Percentiles rank a stretch among this genome's conserved stretches.
Conservation (phyloP, 2,888 invertebrate genomes). For the Parnassius mnemosyne region DNA sequence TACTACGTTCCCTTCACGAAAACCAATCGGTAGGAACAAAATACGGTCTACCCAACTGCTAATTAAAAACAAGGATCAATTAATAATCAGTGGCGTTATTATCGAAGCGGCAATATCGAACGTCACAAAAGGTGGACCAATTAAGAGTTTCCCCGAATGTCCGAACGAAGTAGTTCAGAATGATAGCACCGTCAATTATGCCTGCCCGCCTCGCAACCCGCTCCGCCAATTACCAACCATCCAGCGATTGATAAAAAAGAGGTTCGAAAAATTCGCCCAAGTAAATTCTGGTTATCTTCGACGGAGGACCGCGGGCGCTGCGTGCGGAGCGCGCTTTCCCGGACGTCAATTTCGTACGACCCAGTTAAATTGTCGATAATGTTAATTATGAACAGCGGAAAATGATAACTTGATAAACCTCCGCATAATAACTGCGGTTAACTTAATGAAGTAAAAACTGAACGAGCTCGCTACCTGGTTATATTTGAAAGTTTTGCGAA, state of each 20-base stretch:
- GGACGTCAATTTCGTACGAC: constrained; percentile 52
- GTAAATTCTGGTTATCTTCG: constrained; percentile 71
- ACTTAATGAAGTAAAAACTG: constrained; percentile 41
- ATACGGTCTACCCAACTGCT: constrained; percentile 50
- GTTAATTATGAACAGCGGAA: constrained; percentile 58
- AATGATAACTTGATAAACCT: constrained; percentile 48
- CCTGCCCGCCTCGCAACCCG: constrained; percentile 57
- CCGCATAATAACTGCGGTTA: constrained; percentile 30
- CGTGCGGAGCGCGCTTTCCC: constrained; percentile 46
- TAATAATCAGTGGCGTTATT: constrained; percentile 73
- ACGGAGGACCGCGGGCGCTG: constrained; percentile 52
- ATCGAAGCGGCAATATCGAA: constrained; percentile 73
- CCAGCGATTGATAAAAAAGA: constrained; percentile 76
- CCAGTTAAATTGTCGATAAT: constrained; percentile 53
- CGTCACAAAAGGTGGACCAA: constrained; percentile 77
- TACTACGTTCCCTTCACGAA: neutral
- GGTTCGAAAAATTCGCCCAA: constrained; percentile 70
- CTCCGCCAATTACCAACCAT: constrained; percentile 70
- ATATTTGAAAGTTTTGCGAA: constrained; percentile 62
- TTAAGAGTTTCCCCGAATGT: constrained; percentile 79
- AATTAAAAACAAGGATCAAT: constrained; percentile 72
- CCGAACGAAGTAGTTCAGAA: constrained; percentile 70
- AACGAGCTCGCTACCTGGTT: constrained; percentile 43
- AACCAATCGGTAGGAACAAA: constrained; percentile 34
- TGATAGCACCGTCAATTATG: constrained; percentile 77